Evolutionary conservation across 1,140 invertebrate species (phyloP), one percentile per base, ranked within the genome.

Genomic region (Orussus abietinus): DNA sequence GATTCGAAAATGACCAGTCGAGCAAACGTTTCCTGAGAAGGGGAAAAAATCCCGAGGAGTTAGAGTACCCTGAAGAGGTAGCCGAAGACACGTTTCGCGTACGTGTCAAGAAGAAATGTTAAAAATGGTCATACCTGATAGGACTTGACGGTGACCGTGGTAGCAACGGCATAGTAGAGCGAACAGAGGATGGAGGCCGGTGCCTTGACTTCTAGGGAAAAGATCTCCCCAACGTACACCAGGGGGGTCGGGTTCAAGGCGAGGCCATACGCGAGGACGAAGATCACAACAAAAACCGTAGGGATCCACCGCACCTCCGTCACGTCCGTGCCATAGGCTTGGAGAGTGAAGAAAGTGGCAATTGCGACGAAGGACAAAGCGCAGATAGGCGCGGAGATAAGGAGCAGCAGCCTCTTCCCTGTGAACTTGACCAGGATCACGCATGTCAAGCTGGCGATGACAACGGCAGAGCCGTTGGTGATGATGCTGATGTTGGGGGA

Each of bases 381-480:
- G 78, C 86, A 86, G 2, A 81, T 65, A 5, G 77, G 62, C 17
- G 79, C 76, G 12, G 84, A 85, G 25, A 85, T 73, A 6, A 89
- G 66, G 1, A 93, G 64, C 3, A 92, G 74, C 9, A 81, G 78
- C 39, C 85, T 78, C 47, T 90, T 75, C 3, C 89, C 88, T 5
- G 83, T 79, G 39, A 76, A 77, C 38, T 92, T 89, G 25, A 94
- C 85, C 3, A 91, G 54, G 2, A 83, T 38, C 0, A 83, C 80
- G 2, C 85, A 82, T 2, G 77, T 49, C 4, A 81, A 70, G 0
- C 86, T 86, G n/a, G 82, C 81, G 3, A 83, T 40, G 0, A 90
- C 83, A 58, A 92, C 86, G 2, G 91, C 82, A 2, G 79, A 71
- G 1, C 86, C 89, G 2, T 92, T 80, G n/a, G 89, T 80, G 33